A percentile compares a stretch with the other conserved stretches of the same genome.
Conservation (phyloP, 2,888 invertebrate genomes). For the Euspilapteryx auroguttella region DNA sequence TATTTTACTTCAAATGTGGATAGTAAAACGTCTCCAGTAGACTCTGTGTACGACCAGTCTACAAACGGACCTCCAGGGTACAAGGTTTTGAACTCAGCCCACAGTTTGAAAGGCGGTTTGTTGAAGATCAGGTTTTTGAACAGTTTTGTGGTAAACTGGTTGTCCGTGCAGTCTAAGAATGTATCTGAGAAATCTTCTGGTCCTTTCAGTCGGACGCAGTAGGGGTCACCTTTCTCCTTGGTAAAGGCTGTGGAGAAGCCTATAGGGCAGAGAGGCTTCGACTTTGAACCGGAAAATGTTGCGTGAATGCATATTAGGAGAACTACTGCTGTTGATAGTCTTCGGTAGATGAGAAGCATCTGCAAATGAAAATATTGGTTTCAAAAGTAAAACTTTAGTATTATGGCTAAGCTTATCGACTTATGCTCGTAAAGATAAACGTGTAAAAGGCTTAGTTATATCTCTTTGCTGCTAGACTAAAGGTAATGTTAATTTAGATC, state of each 20-base stretch:
- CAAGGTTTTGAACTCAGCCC: constrained; percentile 40
- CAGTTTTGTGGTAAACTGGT: constrained; percentile 26
- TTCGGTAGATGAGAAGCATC: no score
- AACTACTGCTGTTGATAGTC: constrained; percentile 10
- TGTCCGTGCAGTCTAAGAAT: constrained; percentile 35
- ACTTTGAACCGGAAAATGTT: no score
- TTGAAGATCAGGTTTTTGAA: constrained; percentile 23
- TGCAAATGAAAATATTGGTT: no score
- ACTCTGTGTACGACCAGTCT: constrained; percentile 31
- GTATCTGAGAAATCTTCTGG: constrained; percentile 33
- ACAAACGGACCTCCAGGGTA: constrained; percentile 44
- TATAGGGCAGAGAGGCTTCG: no score
- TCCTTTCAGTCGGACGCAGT: constrained; percentile 37
- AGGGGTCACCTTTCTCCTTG: constrained; percentile 13
- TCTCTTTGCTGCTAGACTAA: no score
- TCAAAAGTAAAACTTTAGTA: no score
- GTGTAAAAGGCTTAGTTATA: no score
- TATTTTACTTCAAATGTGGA: constrained; percentile 20
- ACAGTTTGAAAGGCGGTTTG: constrained; percentile 21
- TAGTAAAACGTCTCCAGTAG: constrained; percentile 20
- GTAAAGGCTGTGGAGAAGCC: constrained; percentile 26
- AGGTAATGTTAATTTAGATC: no score
- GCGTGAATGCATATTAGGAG: constrained; percentile 15
- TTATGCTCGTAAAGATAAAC: no score
- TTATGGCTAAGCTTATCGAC: no score